Percentiles rank a stretch among this genome's conserved stretches.
These are phyloP conservation scores for Drosophila pegasa DNA, from an alignment of 2,888 invertebrate genomes.

Conservation along the genomic window DNA sequence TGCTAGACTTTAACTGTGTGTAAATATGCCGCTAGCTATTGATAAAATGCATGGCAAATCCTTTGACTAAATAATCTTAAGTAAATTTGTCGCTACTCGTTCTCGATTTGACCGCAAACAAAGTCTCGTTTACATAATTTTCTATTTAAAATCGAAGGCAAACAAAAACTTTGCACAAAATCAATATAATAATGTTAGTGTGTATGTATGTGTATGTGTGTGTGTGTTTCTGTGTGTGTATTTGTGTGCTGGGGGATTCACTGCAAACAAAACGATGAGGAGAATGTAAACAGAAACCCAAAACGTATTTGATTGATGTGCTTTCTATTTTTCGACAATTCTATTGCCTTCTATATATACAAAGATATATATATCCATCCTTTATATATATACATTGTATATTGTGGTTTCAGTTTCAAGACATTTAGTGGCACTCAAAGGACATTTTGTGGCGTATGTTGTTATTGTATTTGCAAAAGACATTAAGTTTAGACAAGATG, in stretches of 20 bases:
- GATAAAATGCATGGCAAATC: conserved; percentile 23
- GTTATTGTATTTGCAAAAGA: conserved; percentile 31
- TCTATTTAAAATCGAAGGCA: conserved; percentile 62
- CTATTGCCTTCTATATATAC: conserved; percentile 9
- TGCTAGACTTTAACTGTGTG: not conserved
- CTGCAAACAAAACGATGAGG: conserved; percentile 35
- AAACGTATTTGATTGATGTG: conserved; percentile 71
- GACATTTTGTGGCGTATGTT: conserved; percentile 47
- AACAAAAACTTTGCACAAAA: conserved; percentile 48
- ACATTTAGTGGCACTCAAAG: conserved; percentile 42
- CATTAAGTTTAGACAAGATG: conserved; percentile 31
- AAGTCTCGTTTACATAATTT: conserved; percentile 69
- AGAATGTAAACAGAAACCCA: conserved; percentile 63
- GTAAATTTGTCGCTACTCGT: conserved; percentile 27
- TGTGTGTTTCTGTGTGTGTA: conserved; percentile 8
- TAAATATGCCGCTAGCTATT: not conserved
- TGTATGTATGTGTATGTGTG: not conserved
- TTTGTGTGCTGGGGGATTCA: conserved; percentile 38
- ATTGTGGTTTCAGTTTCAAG: conserved; percentile 58
- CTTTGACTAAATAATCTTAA: conserved; percentile 25
- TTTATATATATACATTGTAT: not conserved
- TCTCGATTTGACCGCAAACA: conserved; percentile 48
- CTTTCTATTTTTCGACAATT: conserved; percentile 37
- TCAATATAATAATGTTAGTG: conserved; percentile 61
- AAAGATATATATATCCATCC: not conserved